Percentiles rank a stretch among this genome's conserved stretches.
Conservation (phyloP, 1,140 invertebrate species). For the Pygmarrhopalites habei region DNA sequence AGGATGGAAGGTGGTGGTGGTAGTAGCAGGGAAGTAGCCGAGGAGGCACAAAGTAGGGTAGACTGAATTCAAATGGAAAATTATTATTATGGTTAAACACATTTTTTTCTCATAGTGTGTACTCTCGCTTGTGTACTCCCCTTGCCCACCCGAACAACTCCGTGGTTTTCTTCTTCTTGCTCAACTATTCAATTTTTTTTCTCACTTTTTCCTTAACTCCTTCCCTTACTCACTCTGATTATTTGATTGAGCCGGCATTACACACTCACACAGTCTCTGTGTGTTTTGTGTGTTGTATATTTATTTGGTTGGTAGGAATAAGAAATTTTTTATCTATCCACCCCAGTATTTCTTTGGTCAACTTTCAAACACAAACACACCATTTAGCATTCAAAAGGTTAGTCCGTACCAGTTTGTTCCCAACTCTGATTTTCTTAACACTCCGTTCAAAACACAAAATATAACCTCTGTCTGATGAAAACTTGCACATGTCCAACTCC, state of each 20-base stretch:
- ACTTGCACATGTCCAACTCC: no score
- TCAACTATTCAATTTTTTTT: background rate
- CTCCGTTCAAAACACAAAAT: no score
- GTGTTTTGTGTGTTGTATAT: background rate
- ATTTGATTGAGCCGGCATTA: constrained; percentile 9
- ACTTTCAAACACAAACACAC: constrained; percentile 5
- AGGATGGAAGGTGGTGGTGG: no score
- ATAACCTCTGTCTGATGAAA: no score
- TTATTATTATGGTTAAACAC: constrained; percentile 8
- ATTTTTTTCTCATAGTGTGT: background rate
- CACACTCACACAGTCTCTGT: no score
- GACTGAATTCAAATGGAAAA: constrained; percentile 1
- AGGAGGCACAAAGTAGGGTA: no score
- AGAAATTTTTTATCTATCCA: no score
- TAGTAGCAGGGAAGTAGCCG: no score
- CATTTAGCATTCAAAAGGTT: no score
- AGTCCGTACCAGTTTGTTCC: no score
- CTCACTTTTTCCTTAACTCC: constrained; percentile 6
- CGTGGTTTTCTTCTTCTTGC: background rate
- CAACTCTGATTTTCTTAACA: no score
- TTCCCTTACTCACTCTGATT: constrained; percentile 6
- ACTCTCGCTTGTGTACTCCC: background rate
- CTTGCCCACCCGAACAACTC: background rate
- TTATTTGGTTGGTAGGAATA: background rate
- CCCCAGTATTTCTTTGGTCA: no score